Base-by-base conservation (phyloP, 2,797 vertebrate species). In the Triplophysa bombifrons region DNA sequence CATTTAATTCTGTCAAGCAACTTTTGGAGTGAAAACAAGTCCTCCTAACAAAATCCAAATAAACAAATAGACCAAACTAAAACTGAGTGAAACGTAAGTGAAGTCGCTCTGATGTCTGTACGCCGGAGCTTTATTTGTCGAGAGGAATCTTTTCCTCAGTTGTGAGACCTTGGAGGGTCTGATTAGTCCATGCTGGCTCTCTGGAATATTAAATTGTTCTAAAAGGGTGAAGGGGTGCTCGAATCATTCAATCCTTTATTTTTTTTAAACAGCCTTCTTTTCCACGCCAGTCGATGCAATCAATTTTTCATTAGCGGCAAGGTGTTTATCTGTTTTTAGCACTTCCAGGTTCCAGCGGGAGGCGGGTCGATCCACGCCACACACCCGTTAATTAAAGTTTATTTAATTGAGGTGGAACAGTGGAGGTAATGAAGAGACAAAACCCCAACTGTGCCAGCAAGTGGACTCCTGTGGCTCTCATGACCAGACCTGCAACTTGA, bases 291-390 rank as follows among this genome's bases (percentile, higher is more conserved):
- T 96, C 94, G 90, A 95, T 95, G 92, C 92, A 96, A 98, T 99
- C 97, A 97, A 99, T 99, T 96, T 96, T 98, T 96, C 97, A 98
- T 99, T 99, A 98, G 93, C 88, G 92, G 90, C 91, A 95, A 95
- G 94, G 96, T 97, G 96, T 99, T 99, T 99, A 98, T 99, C 98
- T 96, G 96, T 92, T 88, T 95, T 94, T 93, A 95, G 93, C 97
- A 98, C 93, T 90, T 92, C 95, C 93, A 91, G 94, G 95, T 97
- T 95, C 90, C 86, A 93, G 95, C 94, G 90, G 94, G 91, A 93
- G 92, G 93, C 87, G 89, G 86, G 95, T 96, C 96, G 95, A 97
- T 98, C 91, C 93, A 90, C 91, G 92, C 95, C 93, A 93, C 91
- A 91, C 90, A 93, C 92, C 96, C 97, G 96, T 97, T 99, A 98